Conservation (phyloP, 2,113 vertebrate genomes). For the Xyliphius kryptos region DNA sequence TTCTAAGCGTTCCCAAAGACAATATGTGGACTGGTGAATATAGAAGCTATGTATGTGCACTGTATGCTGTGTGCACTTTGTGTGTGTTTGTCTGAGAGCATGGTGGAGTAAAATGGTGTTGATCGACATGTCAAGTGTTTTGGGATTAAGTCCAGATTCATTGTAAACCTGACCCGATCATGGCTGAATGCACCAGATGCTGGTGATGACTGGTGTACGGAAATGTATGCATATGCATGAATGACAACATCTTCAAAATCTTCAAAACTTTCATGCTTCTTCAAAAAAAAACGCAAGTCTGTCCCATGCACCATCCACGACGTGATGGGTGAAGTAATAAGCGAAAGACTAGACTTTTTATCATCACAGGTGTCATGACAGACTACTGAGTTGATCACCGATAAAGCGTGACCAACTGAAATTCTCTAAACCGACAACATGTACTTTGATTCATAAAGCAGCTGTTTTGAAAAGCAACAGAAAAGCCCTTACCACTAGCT, state of each 20-base stretch:
- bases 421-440: background rate
- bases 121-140: background rate
- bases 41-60: background rate
- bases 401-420: background rate
- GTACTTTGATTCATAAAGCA: background rate
- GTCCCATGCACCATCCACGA: background rate
- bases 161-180: background rate
- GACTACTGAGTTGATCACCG: too few species aligned
- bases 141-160: background rate
- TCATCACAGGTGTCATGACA: background rate
- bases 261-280: background rate
- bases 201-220: background rate
- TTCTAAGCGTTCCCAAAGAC: background rate
- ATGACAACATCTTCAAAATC: background rate
- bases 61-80: background rate
- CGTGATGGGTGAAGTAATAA: too few species aligned
- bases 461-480: background rate
- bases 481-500: conserved; percentile 32
- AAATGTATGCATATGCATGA: background rate
- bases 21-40: background rate
- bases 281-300: background rate
- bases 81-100: background rate
- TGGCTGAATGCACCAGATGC: background rate
- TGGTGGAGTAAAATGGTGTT: background rate
- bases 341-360: background rate